Evolutionary conservation across 2,797 vertebrate species (phyloP).

Genomic region (Sternarchorhynchus goeldii): DNA sequence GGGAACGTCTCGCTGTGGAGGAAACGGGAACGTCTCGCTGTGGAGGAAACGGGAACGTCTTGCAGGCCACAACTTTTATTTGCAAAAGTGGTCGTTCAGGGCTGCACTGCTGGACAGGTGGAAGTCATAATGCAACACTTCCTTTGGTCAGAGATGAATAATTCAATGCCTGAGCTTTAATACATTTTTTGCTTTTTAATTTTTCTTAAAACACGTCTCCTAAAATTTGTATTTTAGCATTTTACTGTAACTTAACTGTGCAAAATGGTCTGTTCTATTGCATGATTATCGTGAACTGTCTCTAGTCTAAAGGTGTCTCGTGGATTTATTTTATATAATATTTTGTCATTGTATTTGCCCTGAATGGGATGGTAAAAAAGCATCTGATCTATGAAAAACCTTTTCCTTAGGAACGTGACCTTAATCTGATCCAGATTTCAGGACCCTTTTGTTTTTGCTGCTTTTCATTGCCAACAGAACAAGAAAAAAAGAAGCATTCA

Average conservation of each 20-base stretch:
- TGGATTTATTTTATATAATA: background rate
- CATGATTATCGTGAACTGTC: background rate
- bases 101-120: background rate
- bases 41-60: background rate
- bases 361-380: background rate
- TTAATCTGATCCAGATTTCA: conserved; percentile 15
- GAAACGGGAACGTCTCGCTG: background rate
- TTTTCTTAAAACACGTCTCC: too few relatives aligned
- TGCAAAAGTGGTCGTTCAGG: background rate
- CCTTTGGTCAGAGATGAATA: too few relatives aligned
- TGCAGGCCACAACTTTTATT: background rate
- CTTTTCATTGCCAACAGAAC: conserved; percentile 8
- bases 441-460: conserved; percentile 3
- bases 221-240: too few relatives aligned
- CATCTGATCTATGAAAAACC: background rate
- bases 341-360: conserved; percentile 17
- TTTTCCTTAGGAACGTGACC: background rate
- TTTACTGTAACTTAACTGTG: too few relatives aligned
- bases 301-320: background rate
- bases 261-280: background rate
- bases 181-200: too few relatives aligned
- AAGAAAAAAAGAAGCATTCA: background rate
- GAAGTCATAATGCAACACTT: too few relatives aligned
- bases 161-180: too few relatives aligned
- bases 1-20: background rate